Conservation (phyloP, 2,888 invertebrate genomes). For the Synanthedon tipuliformis region DNA sequence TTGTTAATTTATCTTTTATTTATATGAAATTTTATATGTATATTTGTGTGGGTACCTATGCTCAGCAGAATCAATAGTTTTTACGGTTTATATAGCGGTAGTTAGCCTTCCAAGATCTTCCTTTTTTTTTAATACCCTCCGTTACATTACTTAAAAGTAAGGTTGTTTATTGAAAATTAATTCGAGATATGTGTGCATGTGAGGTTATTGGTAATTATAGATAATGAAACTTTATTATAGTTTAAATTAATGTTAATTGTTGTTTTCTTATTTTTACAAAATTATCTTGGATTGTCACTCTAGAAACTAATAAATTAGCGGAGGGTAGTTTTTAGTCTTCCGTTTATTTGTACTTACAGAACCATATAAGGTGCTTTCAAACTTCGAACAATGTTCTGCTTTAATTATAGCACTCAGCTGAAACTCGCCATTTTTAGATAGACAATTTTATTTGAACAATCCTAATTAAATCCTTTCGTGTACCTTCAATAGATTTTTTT, state of each 20-base stretch:
- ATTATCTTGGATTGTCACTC: no score
- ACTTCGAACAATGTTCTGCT: conserved; percentile 22
- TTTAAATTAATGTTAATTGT: no score
- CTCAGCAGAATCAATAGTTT: conserved; percentile 25
- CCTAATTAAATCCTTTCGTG: conserved; percentile 51
- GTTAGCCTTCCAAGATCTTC: conserved; percentile 43
- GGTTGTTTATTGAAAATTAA: no score
- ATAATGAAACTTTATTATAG: no score
- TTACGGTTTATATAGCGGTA: conserved; percentile 50
- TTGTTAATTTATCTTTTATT: conserved; percentile 63
- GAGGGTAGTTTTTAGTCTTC: conserved; percentile 35
- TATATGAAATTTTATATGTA: conserved; percentile 48
- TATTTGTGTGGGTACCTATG: conserved; percentile 8
- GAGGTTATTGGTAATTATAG: no score
- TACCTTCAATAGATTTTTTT: conserved; percentile 60
- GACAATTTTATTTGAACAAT: conserved; percentile 40
- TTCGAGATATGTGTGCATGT: no score
- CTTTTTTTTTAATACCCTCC: conserved; percentile 13
- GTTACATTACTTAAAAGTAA: no score
- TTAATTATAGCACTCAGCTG: conserved; percentile 27
- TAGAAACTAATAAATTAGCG: no score
- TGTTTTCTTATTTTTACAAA: no score
- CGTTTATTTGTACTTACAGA: conserved; percentile 59
- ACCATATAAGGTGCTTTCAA: conserved; percentile 44
- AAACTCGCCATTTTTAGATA: conserved; percentile 56